A percentile compares a stretch with the other conserved stretches of the same genome.
phyloP scores from a whole-genome alignment of 2,797 vertebrate genomes.

The Kryptolebias ocellatus region DNA sequence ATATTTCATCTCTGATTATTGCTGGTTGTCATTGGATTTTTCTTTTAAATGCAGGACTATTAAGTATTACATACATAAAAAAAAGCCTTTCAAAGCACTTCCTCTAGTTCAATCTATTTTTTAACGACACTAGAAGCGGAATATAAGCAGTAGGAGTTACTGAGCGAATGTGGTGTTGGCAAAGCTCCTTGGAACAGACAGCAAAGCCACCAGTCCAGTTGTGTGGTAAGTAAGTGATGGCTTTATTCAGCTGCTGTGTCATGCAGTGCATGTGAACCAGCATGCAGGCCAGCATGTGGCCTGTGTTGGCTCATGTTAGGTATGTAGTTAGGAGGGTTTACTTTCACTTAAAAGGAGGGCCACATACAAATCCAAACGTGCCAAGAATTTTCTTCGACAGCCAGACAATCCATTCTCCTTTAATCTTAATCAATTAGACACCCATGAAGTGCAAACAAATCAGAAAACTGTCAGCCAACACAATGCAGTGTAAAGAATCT shows the following conservation, averaged over 20 bases:
- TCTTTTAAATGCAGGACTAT: conserved; percentile 27
- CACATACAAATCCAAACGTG: conserved; percentile 72
- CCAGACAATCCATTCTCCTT: conserved; percentile 68
- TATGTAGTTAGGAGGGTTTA: conserved; percentile 72
- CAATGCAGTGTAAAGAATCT: conserved; percentile 70
- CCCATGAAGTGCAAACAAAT: conserved; percentile 74
- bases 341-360: conserved; percentile 70
- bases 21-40: conserved; percentile 3
- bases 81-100: conserved; percentile 5
- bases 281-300: conserved; percentile 77
- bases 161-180: conserved; percentile 22
- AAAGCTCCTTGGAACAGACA: conserved; percentile 57
- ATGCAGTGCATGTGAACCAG: conserved; percentile 78
- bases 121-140: conserved; percentile 19
- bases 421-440: conserved; percentile 81
- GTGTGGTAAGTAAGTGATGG: conserved; percentile 76
- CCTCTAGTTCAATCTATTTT: conserved; percentile 5
- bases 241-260: conserved; percentile 79
- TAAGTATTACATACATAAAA: conserved; percentile 19
- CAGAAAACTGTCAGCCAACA: conserved; percentile 66
- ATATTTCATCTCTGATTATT: conserved; percentile 23
- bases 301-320: conserved; percentile 78
- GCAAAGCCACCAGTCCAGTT: conserved; percentile 66
- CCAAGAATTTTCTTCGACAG: conserved; percentile 67
- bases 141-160: conserved; percentile 16